phyloP scores from a whole-genome alignment of 2,113 vertebrate species.

The Eptesicus fuscus region DNA sequence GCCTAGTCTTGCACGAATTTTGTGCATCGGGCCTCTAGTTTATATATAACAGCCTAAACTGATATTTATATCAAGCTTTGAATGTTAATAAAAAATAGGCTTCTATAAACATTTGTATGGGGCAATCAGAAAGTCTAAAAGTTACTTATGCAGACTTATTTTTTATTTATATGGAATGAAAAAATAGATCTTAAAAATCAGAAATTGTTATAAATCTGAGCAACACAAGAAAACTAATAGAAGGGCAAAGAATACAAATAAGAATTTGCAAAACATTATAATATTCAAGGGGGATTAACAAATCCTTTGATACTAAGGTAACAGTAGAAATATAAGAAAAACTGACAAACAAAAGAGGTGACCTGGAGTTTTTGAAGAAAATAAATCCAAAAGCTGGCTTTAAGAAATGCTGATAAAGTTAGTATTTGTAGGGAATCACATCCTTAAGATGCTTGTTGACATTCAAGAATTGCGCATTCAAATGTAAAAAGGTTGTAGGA shows the following conservation, averaged over 20 bases:
- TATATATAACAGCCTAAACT: not conserved
- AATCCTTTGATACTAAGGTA: constrained; percentile 66
- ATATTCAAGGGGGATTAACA: constrained; percentile 65
- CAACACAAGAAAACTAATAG: constrained; percentile 65
- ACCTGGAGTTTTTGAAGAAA: constrained; percentile 36
- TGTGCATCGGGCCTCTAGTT: no score
- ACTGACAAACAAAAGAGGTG: constrained; percentile 29
- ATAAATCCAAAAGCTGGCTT: constrained; percentile 24
- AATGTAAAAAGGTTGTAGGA: not conserved
- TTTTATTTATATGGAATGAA: constrained; percentile 66
- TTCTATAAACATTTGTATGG: not conserved
- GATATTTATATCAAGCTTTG: not conserved
- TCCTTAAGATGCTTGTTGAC: not conserved
- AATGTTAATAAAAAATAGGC: constrained; percentile 21
- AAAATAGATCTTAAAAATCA: constrained; percentile 69
- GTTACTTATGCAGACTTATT: constrained; percentile 48
- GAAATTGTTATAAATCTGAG: constrained; percentile 69
- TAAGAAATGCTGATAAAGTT: not conserved
- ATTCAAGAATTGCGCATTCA: not conserved
- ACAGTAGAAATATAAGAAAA: constrained; percentile 69
- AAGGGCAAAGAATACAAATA: constrained; percentile 69
- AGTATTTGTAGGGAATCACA: not conserved
- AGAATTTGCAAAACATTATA: constrained; percentile 68
- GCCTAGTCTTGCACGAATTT: no score
- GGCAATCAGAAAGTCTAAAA: not conserved